These are phyloP conservation scores for Thymelicus lineola DNA, from an alignment of 2,888 invertebrate species.

Conservation along the genomic window DNA sequence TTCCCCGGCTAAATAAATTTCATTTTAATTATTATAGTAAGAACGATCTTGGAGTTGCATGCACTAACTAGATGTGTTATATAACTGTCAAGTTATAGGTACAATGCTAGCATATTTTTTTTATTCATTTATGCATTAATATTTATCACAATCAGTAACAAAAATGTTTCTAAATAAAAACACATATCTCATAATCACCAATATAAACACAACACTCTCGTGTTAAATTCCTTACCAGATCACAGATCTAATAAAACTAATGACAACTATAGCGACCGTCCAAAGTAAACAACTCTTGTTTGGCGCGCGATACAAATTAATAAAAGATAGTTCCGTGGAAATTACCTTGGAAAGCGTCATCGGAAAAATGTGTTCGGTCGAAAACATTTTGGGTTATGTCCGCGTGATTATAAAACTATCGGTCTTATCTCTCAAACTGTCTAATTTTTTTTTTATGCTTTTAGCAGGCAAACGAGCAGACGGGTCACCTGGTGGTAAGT, in stretches of 20 bases:
- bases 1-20: too few relatives aligned
- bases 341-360: conserved; percentile 14
- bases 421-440: too few relatives aligned
- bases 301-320: conserved; percentile 35
- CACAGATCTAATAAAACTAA: conserved; percentile 35
- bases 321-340: conserved; percentile 7
- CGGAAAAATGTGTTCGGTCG: background rate
- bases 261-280: conserved; percentile 26
- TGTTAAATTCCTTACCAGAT: conserved; percentile 11
- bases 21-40: too few relatives aligned
- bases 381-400: background rate
- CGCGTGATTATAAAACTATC: too few relatives aligned
- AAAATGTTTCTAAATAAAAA: too few relatives aligned
- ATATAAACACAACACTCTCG: background rate
- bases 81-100: background rate
- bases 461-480: too few relatives aligned
- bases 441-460: too few relatives aligned
- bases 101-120: background rate
- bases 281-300: conserved; percentile 25
- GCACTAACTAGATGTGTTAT: too few relatives aligned
- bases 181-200: background rate
- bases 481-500: too few relatives aligned
- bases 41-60: too few relatives aligned
- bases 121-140: too few relatives aligned
- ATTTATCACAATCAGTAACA: too few relatives aligned